phyloP scores from a whole-genome alignment of 2,888 invertebrate genomes.

The Drosophila vallismaia region DNA sequence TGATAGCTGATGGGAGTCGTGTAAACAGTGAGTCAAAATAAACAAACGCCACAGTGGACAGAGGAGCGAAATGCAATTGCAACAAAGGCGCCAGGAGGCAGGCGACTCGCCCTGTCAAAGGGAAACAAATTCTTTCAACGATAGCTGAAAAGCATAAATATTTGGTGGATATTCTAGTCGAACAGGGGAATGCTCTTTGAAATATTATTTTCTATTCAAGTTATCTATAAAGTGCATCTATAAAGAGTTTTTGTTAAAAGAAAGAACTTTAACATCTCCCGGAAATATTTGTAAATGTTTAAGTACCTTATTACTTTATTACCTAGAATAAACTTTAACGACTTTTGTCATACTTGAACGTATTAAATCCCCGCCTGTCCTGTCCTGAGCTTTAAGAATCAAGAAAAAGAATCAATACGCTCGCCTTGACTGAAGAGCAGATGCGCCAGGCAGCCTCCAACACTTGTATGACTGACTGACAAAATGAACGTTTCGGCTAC shows the following conservation, averaged over 20 bases:
- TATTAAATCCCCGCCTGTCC: background rate
- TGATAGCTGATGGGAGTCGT: constrained; percentile 20
- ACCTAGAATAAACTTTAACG: background rate
- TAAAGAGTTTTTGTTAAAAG: no score
- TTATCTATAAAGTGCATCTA: no score
- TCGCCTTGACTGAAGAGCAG: constrained; percentile 7
- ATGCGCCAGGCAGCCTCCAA: constrained; percentile 21
- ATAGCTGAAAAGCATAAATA: constrained; percentile 2
- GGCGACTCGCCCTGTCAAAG: constrained; percentile 49
- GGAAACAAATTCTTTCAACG: constrained; percentile 8
- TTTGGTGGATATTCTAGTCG: background rate
- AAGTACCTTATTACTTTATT: background rate
- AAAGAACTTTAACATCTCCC: no score
- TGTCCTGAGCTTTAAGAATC: background rate
- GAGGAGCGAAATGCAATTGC: constrained; percentile 46
- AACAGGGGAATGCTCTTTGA: background rate
- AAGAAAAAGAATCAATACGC: constrained; percentile 24
- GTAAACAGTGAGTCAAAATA: constrained; percentile 64
- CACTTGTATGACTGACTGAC: constrained; percentile 76
- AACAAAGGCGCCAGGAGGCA: constrained; percentile 59
- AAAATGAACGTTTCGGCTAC: constrained; percentile 57
- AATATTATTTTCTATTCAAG: background rate
- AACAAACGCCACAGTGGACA: constrained; percentile 38
- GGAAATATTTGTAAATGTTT: background rate
- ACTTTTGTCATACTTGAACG: background rate